Evolutionary conservation across 1,140 invertebrate species (phyloP), one percentile per base, ranked within the genome.

Genomic region (Macrosteles quadrilineatus): DNA sequence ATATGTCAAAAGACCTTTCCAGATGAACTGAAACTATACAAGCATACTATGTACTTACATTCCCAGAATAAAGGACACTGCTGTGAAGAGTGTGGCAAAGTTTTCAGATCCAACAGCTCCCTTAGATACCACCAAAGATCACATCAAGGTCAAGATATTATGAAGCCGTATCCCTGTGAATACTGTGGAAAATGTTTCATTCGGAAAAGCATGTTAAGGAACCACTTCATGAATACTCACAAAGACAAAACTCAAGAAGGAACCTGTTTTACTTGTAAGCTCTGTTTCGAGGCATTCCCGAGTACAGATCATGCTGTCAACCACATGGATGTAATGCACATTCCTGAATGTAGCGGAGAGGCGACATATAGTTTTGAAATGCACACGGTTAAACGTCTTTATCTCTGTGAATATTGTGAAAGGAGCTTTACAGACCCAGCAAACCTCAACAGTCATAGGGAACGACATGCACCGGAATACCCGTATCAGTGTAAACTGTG

Each of bases 391-490:
- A 50, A 55, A 31, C 31, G 67, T 31, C 32, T 74, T 9, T 73
- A 69, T 64, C 63, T 74, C 40, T 75, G 74, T 67, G 74, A 75
- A 40, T 74, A 68, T 62, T 75, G 74, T 62, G 73, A 72, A 43
- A 68, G 72, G 1, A 70, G 66, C 55, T 73, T 68, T 43, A 50
- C 72, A 23, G 67, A 70, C 55, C 19, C 50, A 1, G 4, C 12
- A 14, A 27, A 43, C 43, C 62, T 73, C n/a, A 71, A 71, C 45
- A 29, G 21, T 32, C 71, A 73, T 50, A 53, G 69, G 25, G 67
- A 66, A 29, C 17, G 27, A 1, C 71, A 74, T 66, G n/a, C 43
- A 17, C 21, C 36, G 23, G 70, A 71, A 6, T 32, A 32, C 19
- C 66, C 68, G n/a, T 75, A 68, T 69, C 65, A 73, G 47, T 75